A percentile compares a stretch with the other conserved stretches of the same genome.
Evolutionary conservation across 2,888 invertebrate species (phyloP).

Genomic region (Hydrotaea diabolus): DNA sequence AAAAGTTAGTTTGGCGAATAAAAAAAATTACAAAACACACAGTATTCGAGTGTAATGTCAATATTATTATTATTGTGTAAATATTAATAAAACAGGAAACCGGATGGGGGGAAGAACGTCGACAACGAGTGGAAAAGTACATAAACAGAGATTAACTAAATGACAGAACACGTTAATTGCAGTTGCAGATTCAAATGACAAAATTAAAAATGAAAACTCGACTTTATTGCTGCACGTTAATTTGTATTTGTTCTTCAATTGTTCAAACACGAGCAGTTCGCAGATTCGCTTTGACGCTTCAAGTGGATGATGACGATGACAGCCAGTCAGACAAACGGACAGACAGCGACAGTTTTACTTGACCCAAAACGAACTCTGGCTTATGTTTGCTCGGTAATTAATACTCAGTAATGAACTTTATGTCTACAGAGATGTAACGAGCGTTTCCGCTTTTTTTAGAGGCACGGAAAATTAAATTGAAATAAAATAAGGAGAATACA

Average conservation of each 20-base stretch:
- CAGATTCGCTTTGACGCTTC: not conserved
- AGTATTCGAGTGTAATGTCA: slow-evolving; percentile 51
- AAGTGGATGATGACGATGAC: not conserved
- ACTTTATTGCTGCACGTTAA: not conserved
- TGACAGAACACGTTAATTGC: slow-evolving; percentile 41
- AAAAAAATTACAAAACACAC: no score
- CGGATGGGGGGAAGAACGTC: not conserved
- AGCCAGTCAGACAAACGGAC: no score
- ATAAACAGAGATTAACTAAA: slow-evolving; percentile 43
- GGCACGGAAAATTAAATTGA: no score
- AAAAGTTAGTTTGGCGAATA: slow-evolving; percentile 29
- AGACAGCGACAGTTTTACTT: not conserved
- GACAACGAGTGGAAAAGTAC: slow-evolving; percentile 6
- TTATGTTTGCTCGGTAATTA: not conserved
- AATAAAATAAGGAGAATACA: no score
- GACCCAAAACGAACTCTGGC: slow-evolving; percentile 16
- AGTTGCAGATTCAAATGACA: slow-evolving; percentile 26
- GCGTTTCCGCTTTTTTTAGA: no score
- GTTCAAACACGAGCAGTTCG: slow-evolving; percentile 29
- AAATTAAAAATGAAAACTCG: not conserved
- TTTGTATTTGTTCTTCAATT: slow-evolving; percentile 25
- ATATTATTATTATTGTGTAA: slow-evolving; percentile 53
- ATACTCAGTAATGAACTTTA: not conserved
- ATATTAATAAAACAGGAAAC: slow-evolving; percentile 27
- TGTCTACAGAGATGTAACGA: no score